phyloP scores from a whole-genome alignment of 2,797 vertebrate genomes.

The Semaprochilodus insignis region DNA sequence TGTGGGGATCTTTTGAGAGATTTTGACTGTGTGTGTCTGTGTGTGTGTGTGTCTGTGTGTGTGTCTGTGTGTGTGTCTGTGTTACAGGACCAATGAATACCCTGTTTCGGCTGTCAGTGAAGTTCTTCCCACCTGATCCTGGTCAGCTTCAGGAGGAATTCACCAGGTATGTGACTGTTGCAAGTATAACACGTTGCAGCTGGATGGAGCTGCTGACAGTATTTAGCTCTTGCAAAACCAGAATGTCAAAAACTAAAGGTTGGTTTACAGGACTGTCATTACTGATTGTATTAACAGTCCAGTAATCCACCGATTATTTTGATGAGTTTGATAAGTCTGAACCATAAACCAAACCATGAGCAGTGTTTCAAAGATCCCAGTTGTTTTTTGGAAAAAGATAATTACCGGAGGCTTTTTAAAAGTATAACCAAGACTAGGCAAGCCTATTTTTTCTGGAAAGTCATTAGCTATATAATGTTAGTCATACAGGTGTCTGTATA shows the following conservation, averaged over 20 bases:
- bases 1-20: conserved; percentile 18
- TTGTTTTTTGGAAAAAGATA: not conserved
- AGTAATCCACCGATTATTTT: not conserved
- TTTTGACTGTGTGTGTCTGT: conserved; percentile 6
- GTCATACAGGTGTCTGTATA: too few species aligned
- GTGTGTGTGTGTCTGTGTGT: conserved; percentile 14
- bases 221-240: not conserved
- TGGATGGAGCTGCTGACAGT: not conserved
- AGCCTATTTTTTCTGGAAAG: too few species aligned
- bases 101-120: conserved; percentile 91
- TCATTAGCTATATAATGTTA: too few species aligned
- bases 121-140: conserved; percentile 98
- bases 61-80: conserved; percentile 26
- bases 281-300: not conserved
- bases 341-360: not conserved
- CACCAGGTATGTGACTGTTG: conserved; percentile 81
- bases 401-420: not conserved
- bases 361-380: not conserved
- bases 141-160: conserved; percentile 96
- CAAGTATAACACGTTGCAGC: not conserved
- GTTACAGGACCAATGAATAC: conserved; percentile 87
- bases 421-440: not conserved
- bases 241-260: not conserved
- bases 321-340: not conserved
- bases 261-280: not conserved